Base-by-base conservation (phyloP, 64 coral and sea anemone species). In the Astreopora myriophthalma region DNA sequence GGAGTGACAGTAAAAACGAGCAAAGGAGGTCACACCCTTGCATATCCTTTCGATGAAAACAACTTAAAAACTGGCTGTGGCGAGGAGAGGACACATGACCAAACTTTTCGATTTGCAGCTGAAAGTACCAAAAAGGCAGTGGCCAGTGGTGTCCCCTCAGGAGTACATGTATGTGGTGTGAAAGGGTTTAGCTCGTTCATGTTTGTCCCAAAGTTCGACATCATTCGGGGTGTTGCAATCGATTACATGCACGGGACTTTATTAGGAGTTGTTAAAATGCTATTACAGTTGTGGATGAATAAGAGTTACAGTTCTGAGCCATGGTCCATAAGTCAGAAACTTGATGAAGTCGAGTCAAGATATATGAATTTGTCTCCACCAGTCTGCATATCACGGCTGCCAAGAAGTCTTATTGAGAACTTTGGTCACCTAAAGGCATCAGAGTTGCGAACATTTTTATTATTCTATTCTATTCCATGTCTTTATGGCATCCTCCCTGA, bases 221-320 rank as follows among this genome's bases (percentile, higher is more conserved):
- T 89, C 3, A 89, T 89, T 61, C 31, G 52, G 58, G 87, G 87
- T 34, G 32, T 75, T 48, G 69, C 69, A 20, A 76, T 89, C 60
- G 85, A 87, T 51, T 89, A 89, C 22, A 89, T 89, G 86, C 86
- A 89, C 74, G 31, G 69, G 12, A 57, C 86, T 48, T 75, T 89
- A 49, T 48, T 89, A 57, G 87, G 87, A 20, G 71, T 89, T 25
- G 52, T 61, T 22, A 89, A 89, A 33, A 89, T 89, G 87, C 46
- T 89, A 28, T 34, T 89, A 29, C 52, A 72, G 20, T 52, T 89
- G 10, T 89, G 87, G 87, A 48, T 52, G 26, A 16, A 89, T 51
- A 89, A 89, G 51, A 36, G 44, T 8, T 89, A 76, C 23, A 89
- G 33, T 20, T 62, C 49, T 25, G 34, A 86, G 38, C 84, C 84